Evolutionary conservation across 2,113 vertebrate genomes (phyloP), one percentile per base, ranked within the genome.

Genomic region (Phylloscopus trochilus): DNA sequence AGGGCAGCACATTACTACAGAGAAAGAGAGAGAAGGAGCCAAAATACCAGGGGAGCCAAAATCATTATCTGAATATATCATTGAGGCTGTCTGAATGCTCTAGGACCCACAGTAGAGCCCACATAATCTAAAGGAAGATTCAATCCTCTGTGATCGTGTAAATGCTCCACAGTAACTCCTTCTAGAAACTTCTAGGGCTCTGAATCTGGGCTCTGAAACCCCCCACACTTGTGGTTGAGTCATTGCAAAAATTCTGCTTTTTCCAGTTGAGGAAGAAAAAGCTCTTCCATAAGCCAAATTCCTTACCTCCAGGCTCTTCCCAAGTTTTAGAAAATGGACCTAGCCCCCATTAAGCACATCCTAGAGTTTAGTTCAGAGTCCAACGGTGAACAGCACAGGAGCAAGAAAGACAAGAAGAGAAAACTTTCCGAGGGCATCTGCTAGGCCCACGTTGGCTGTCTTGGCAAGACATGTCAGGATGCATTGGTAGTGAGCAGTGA

Each of bases 401-500:
- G 13, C 44, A 88, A 85, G 75, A 59, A 68, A 87, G 58, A 73
- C 86, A 95, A 95, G 96, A 92, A 75, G 67, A 84, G 49, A 43
- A 96, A 80, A 95, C 87, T 96, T 90, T 96, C 89, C 0, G 93
- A 97, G 82, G 83, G 91, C 97, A 97, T 95, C 96, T 97, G 97
- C 96, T 96, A 90, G 94, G 97, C 96, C 95, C 95, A 92, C 15
- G 59, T 93, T 96, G 97, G 93, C 93, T 93, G 92, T 96, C 97
- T 87, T 83, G 93, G 97, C 49, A 96, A 97, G 97, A 95, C 97
- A 98, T 98, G 98, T 99, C 99, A 98, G 97, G 98, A 98, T 49
- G 94, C 97, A 98, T 98, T 83, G 97, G 98, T 96, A 89, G 96
- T 97, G 98, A 95, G 98, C 98, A 98, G 94, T 98, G 98, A 99